Conservation (phyloP, 2,888 invertebrate species). For the Parnassius glacialis region DNA sequence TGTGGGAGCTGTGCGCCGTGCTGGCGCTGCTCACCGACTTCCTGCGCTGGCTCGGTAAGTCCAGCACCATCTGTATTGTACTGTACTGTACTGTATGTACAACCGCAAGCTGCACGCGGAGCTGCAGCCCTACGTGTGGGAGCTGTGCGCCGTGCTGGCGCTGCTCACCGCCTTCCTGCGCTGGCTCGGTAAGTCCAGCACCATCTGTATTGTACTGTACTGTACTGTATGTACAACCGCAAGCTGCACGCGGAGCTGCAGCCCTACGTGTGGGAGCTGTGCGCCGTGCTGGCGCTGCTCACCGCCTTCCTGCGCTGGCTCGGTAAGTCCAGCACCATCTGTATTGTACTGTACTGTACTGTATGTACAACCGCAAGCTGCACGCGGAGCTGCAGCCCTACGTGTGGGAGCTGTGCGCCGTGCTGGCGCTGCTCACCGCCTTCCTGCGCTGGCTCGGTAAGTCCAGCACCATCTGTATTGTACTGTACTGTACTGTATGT, state of each 20-base stretch:
- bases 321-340: conserved; percentile 77
- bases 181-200: conserved; percentile 89
- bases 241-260: conserved; percentile 95
- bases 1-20: conserved; percentile 92
- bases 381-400: too few relatives aligned
- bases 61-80: too few relatives aligned
- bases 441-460: too few relatives aligned
- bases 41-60: conserved; percentile 89
- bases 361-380: too few relatives aligned
- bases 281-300: conserved; percentile 92
- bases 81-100: too few relatives aligned
- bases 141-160: conserved; percentile 94
- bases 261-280: conserved; percentile 97
- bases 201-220: neutral
- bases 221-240: conserved; percentile 77
- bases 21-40: conserved; percentile 87
- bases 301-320: conserved; percentile 83
- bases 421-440: conserved; percentile 44
- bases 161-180: conserved; percentile 73
- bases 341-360: conserved; percentile 35
- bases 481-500: too few relatives aligned
- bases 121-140: conserved; percentile 97
- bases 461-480: too few relatives aligned
- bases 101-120: conserved; percentile 89
- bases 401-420: too few relatives aligned